Conservation (phyloP, 2,113 vertebrate genomes). For the Bubo bubo region DNA sequence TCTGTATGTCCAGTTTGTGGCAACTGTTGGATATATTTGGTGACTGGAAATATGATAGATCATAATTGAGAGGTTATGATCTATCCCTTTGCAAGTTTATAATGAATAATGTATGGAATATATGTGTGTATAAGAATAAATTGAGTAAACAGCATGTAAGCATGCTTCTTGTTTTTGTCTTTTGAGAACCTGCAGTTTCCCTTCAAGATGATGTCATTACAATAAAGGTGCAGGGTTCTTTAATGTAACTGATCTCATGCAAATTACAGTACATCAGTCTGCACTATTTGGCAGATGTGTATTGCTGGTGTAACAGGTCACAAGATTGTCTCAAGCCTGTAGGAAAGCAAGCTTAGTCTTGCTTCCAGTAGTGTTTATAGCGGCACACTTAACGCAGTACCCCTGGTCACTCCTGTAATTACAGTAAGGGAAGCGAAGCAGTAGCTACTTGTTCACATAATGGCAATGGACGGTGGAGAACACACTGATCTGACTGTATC, state of each 20-base stretch:
- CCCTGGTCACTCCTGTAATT: background rate
- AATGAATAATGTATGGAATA: background rate
- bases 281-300: background rate
- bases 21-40: background rate
- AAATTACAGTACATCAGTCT: background rate
- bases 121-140: background rate
- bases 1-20: background rate
- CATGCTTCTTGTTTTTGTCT: background rate
- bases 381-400: background rate
- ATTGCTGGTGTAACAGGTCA: background rate
- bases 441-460: background rate
- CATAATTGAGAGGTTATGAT: background rate
- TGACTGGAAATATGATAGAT: background rate
- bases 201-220: background rate
- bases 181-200: background rate
- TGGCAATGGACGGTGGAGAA: background rate
- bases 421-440: background rate
- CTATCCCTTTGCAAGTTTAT: background rate
- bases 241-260: fast-evolving
- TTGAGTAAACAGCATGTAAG: background rate
- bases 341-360: background rate
- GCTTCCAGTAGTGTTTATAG: background rate
- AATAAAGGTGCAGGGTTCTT: background rate
- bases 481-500: background rate
- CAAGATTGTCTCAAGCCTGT: background rate